A percentile compares a stretch with the other conserved stretches of the same genome.
Conservation (phyloP, 2,113 vertebrate genomes). For the Pycnonotus jocosus region DNA sequence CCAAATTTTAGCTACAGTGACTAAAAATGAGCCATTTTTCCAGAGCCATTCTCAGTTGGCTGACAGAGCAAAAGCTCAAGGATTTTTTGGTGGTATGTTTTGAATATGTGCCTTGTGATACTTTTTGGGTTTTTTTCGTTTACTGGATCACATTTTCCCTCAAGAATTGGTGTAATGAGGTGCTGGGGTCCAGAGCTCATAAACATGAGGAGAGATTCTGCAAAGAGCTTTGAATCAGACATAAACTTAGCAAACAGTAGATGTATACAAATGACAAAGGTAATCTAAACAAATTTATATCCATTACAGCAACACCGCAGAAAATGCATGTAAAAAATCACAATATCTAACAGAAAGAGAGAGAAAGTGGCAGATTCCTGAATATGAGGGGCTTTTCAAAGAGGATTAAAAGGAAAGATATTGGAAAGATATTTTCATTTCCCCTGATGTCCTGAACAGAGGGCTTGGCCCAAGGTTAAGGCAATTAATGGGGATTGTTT, state of each 20-base stretch:
- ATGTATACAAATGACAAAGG: background rate
- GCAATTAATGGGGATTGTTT: background rate
- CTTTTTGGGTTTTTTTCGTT: background rate
- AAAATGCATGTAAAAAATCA: background rate
- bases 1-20: background rate
- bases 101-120: background rate
- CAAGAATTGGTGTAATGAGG: background rate
- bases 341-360: background rate
- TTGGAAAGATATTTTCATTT: background rate
- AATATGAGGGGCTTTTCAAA: background rate
- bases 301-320: background rate
- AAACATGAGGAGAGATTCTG: background rate
- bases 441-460: background rate
- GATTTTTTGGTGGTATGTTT: background rate
- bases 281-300: background rate
- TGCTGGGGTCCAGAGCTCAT: background rate
- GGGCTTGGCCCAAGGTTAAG: background rate
- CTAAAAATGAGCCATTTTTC: background rate
- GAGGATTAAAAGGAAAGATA: background rate
- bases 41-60: background rate
- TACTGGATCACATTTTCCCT: background rate
- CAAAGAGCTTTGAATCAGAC: background rate
- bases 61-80: background rate
- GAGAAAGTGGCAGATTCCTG: background rate
- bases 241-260: background rate